Conservation (phyloP, 2,888 invertebrate species). For the Caenorhabditis drosophilae region DNA sequence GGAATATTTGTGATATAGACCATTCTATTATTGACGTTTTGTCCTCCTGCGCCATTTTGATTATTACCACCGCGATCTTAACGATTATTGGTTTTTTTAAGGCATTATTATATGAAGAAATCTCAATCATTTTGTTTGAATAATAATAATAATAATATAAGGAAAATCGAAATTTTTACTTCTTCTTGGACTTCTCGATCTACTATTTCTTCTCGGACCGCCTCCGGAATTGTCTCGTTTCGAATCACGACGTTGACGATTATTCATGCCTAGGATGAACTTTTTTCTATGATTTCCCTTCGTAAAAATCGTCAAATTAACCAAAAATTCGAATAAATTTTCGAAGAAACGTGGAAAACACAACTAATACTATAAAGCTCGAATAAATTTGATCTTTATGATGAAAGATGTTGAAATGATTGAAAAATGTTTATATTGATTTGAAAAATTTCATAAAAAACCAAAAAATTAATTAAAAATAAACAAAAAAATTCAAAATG, state of each 20-base stretch:
- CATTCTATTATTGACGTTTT: constrained; percentile 36
- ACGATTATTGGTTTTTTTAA: too few relatives aligned
- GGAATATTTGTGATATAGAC: constrained; percentile 92
- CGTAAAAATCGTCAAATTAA: too few relatives aligned
- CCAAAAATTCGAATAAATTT: not conserved
- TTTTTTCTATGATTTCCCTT: not conserved
- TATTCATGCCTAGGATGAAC: constrained; percentile 18
- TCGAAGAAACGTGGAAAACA: not conserved
- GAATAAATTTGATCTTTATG: too few relatives aligned
- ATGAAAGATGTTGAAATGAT: too few relatives aligned
- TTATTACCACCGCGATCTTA: constrained; percentile 29
- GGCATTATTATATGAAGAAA: too few relatives aligned
- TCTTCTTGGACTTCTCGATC: constrained; percentile 48
- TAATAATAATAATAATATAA: too few relatives aligned
- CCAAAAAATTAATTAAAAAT: not conserved
- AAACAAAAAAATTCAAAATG: not conserved
- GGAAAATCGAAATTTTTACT: constrained; percentile 18
- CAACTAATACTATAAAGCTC: too few relatives aligned
- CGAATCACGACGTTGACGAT: constrained; percentile 31
- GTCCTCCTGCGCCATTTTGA: not conserved
- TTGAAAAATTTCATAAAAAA: not conserved
- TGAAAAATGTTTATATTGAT: too few relatives aligned
- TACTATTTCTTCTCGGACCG: constrained; percentile 31
- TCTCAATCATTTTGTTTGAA: too few relatives aligned
- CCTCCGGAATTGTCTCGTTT: constrained; percentile 13